These are phyloP conservation scores for Sogatella furcifera DNA, from an alignment of 1,140 invertebrate species.

Conservation along the genomic window DNA sequence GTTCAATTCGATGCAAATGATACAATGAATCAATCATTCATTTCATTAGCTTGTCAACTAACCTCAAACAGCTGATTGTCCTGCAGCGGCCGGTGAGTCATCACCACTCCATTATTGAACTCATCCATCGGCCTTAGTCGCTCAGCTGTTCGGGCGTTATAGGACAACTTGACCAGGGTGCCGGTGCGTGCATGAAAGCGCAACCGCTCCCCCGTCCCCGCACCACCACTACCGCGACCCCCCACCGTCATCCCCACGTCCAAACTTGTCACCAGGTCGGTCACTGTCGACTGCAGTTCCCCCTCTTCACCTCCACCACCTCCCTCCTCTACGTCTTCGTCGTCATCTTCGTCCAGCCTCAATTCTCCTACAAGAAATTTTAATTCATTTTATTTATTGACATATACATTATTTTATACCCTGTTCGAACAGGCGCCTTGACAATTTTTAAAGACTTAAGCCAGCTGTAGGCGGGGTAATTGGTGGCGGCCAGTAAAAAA, in stretches of 20 bases:
- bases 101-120: constrained; percentile 88
- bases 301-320: background rate
- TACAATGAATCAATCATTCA: too few relatives aligned
- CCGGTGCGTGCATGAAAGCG: constrained; percentile 83
- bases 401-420: too few relatives aligned
- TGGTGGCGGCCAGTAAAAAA: too few relatives aligned
- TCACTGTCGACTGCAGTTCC: constrained; percentile 4
- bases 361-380: background rate
- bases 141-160: constrained; percentile 74
- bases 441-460: too few relatives aligned
- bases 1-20: too few relatives aligned
- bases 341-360: background rate
- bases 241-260: constrained; percentile 38
- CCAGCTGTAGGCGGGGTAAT: too few relatives aligned
- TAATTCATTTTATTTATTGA: too few relatives aligned
- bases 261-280: constrained; percentile 33
- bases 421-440: too few relatives aligned
- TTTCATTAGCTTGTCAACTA: too few relatives aligned
- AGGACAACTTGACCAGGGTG: constrained; percentile 75
- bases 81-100: constrained; percentile 74
- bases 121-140: constrained; percentile 79
- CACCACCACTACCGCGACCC: constrained; percentile 26
- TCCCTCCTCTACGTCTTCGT: background rate
- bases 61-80: constrained; percentile 91
- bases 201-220: constrained; percentile 48